Percentiles rank a stretch among this genome's conserved stretches.
phyloP scores from a whole-genome alignment of 53 echinoderm and acorn worm species.

The Hippasteria phrygiana region DNA sequence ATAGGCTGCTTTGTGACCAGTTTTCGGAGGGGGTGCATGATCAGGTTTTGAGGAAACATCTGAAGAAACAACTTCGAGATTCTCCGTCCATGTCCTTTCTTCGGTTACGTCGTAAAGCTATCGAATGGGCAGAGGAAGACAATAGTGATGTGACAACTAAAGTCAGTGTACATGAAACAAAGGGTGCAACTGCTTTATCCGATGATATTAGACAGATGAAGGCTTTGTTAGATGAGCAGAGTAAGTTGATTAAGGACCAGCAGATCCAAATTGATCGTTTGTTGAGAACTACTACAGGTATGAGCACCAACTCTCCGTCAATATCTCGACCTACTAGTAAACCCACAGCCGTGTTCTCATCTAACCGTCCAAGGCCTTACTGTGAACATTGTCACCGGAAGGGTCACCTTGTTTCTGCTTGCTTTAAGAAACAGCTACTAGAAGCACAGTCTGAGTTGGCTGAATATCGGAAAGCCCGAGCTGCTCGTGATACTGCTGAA shows the following conservation, averaged over 20 bases:
- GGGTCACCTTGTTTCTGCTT: background rate
- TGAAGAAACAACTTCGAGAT: constrained; percentile 22
- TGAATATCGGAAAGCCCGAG: background rate
- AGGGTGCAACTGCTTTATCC: background rate
- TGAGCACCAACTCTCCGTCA: too few species aligned
- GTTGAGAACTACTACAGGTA: too few species aligned
- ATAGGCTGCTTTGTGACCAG: constrained; percentile 8
- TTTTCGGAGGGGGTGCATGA: constrained; percentile 18
- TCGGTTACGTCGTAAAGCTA: background rate
- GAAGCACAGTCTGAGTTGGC: constrained; percentile 17
- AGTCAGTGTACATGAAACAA: background rate
- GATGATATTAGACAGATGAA: background rate
- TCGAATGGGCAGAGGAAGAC: constrained; percentile 1
- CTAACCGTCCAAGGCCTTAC: too few species aligned
- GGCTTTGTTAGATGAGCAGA: background rate
- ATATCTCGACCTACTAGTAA: too few species aligned
- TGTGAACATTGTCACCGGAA: background rate
- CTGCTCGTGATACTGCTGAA: too few species aligned
- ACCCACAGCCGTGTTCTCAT: too few species aligned
- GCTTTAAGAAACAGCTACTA: constrained; percentile 2
- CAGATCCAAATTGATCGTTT: background rate
- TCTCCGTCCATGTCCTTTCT: background rate
- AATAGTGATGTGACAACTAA: background rate
- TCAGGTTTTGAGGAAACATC: background rate
- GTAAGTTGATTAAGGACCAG: background rate